These are phyloP conservation scores for Cochlearius cochlearius DNA, from an alignment of 2,113 vertebrate genomes.

Conservation along the genomic window DNA sequence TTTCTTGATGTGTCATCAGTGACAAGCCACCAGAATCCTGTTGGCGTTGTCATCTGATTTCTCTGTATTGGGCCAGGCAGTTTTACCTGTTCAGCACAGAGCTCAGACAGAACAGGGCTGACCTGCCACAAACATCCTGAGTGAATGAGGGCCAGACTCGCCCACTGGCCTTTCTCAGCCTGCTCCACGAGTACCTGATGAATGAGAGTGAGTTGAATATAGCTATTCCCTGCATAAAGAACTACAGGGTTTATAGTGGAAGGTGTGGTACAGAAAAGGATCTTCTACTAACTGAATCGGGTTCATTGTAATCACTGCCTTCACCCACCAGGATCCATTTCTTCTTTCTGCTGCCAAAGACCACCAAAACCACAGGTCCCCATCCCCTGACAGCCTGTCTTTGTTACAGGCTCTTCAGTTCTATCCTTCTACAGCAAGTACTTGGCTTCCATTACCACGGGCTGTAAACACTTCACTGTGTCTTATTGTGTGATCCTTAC, in stretches of 20 bases:
- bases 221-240: background rate
- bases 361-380: background rate
- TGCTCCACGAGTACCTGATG: background rate
- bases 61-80: background rate
- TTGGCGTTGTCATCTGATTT: background rate
- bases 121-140: background rate
- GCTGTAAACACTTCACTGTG: background rate
- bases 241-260: background rate
- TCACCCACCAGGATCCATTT: background rate
- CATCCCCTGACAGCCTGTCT: background rate
- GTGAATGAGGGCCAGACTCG: background rate
- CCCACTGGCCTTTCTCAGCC: background rate
- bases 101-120: background rate
- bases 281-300: background rate
- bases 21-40: background rate
- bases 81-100: background rate
- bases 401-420: background rate
- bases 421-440: background rate
- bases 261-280: background rate
- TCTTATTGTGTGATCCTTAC: background rate
- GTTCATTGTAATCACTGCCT: background rate
- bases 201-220: background rate
- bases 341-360: background rate
- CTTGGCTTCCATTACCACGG: background rate
- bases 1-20: background rate